Conservation (phyloP, 1,140 invertebrate species). For the Aphelenchoides fujianensis region DNA sequence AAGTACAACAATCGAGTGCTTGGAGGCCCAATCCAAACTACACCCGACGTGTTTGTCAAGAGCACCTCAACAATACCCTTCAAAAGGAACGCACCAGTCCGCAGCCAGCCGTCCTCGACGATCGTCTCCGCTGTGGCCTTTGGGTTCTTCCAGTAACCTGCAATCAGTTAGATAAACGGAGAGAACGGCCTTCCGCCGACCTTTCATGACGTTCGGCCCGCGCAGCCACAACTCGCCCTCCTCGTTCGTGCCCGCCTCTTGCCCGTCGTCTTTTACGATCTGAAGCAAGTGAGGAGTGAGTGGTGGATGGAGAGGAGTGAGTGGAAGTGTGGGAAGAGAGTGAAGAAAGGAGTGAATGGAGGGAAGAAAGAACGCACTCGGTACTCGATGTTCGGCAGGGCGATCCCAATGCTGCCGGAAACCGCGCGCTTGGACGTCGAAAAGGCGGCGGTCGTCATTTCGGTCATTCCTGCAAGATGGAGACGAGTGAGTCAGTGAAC, state of each 20-base stretch:
- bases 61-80: too few relatives aligned
- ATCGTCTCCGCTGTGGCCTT: constrained; percentile 66
- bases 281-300: too few relatives aligned
- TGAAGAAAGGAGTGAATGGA: neutral
- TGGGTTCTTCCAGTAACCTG: constrained; percentile 26
- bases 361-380: constrained; percentile 11
- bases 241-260: constrained; percentile 7
- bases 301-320: too few relatives aligned
- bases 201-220: constrained; percentile 18
- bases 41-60: too few relatives aligned
- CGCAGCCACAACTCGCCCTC: constrained; percentile 26
- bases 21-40: too few relatives aligned
- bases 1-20: too few relatives aligned
- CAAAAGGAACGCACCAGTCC: constrained; percentile 68
- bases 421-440: neutral
- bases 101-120: constrained; percentile 73
- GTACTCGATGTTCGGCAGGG: constrained; percentile 11
- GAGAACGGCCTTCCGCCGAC: too few relatives aligned
- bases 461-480: too few relatives aligned
- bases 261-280: constrained; percentile 20
- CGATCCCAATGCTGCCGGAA: constrained; percentile 18
- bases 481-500: too few relatives aligned
- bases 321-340: too few relatives aligned
- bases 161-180: too few relatives aligned
- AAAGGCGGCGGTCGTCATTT: constrained; percentile 22